phyloP scores from a whole-genome alignment of 1,140 invertebrate species.

The Monomorium pharaonis region DNA sequence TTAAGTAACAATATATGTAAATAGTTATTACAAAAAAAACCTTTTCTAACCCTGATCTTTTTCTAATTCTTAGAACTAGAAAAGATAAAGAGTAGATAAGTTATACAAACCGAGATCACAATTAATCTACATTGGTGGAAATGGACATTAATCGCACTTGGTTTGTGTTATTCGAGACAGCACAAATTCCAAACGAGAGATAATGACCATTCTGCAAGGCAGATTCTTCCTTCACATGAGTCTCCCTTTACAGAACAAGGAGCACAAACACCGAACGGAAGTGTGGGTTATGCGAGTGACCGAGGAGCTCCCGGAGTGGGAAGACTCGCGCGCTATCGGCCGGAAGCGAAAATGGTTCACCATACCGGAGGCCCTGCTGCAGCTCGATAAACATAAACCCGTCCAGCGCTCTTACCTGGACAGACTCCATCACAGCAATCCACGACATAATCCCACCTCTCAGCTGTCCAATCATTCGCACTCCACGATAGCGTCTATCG shows the following conservation, averaged over 20 bases:
- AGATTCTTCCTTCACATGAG: neutral
- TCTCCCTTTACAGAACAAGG: slow-evolving; percentile 90
- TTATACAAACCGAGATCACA: no score
- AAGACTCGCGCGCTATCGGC: slow-evolving; percentile 95
- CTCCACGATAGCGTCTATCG: slow-evolving; percentile 80
- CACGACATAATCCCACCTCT: slow-evolving; percentile 79
- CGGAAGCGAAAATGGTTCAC: slow-evolving; percentile 96
- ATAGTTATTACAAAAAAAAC: no score
- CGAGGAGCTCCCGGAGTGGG: slow-evolving; percentile 96
- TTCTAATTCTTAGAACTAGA: no score
- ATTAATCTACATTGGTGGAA: no score
- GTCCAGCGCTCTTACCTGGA: slow-evolving; percentile 95
- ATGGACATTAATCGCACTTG: neutral
- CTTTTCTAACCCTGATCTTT: no score
- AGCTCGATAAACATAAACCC: slow-evolving; percentile 95
- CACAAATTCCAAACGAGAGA: neutral
- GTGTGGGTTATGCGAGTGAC: slow-evolving; percentile 97
- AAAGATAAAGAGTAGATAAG: no score
- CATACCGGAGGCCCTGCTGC: slow-evolving; percentile 93
- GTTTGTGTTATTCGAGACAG: neutral
- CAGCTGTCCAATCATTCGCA: slow-evolving; percentile 78
- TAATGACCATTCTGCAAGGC: neutral
- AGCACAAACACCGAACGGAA: slow-evolving; percentile 96
- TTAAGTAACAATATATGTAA: no score
- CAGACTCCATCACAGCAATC: slow-evolving; percentile 84